Evolutionary conservation across 1,140 invertebrate genomes (phyloP), one percentile per base, ranked within the genome.

Genomic region (Drosophila tristis): DNA sequence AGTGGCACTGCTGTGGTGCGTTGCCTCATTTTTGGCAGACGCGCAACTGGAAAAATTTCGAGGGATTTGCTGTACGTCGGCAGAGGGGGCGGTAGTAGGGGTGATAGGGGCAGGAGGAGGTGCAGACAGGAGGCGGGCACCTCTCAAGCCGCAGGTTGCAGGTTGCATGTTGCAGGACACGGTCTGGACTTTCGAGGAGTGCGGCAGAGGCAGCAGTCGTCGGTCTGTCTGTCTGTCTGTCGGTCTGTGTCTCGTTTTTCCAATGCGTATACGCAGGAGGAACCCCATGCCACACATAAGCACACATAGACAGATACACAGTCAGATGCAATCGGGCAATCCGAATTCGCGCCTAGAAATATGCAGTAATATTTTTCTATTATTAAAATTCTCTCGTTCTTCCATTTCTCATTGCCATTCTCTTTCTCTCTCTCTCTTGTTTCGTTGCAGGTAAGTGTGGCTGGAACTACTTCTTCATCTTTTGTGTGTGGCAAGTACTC

Each of bases 311-410:
- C 15, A 55, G 13, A 53, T 31, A 16, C 35, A 65, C 2, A n/a
- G n/a, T n/a, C n/a, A 73, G 49, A 76, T 70, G 74, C 74, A 76
- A 56, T 26, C 9, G 29, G 45, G 49, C 45, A 48, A 53, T 39
- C 35, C 5, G 59, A 76, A 57, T 68, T 39, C 54, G 73, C 81
- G 63, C 63, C 73, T 49, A 11, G 43, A 85, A 80, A 68, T 75
- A 84, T 68, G 80, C 80, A 71, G 64, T 71, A 66, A 71, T 71
- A 79, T 75, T 84, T 82, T 79, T 57, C 43, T 51, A 71, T 64
- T 72, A 72, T 51, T 72, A 53, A 72, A 60, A 47, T 47, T 39
- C 35, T 39, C 35, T 39, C 11, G 35, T 39, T 39, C 9, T 13
- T 5, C 35, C 11, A 0, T 39, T 13, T 11, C 35, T 39, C 11